phyloP scores from a whole-genome alignment of 2,888 invertebrate genomes.

The Scaptomyza flava region DNA sequence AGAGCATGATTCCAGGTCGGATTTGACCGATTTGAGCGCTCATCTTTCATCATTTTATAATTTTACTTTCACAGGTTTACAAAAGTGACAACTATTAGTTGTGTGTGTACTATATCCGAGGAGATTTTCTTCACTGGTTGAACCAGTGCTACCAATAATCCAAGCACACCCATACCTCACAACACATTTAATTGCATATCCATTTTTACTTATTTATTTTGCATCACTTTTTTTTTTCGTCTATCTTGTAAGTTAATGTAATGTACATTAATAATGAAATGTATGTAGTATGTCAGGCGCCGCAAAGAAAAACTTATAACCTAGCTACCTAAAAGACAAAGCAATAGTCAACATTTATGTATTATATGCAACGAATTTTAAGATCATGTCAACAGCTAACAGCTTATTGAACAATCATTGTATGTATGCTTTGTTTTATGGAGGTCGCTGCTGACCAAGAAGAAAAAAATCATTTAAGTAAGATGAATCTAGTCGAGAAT shows the following conservation, averaged over 20 bases:
- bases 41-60: conserved; percentile 2
- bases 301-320: conserved; percentile 13
- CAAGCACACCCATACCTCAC: background rate
- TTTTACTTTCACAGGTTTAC: background rate
- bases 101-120: background rate
- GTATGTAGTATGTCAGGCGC: conserved; percentile 20
- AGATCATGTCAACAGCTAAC: conserved; percentile 1
- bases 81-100: background rate
- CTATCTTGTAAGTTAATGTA: conserved; percentile 8
- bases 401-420: background rate
- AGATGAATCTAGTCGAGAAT: no score
- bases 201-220: conserved; percentile 19
- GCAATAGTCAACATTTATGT: conserved; percentile 11
- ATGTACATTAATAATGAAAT: conserved; percentile 24
- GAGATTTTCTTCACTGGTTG: background rate
- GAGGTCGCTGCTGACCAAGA: conserved; percentile 50
- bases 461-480: background rate
- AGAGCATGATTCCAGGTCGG: conserved; percentile 20
- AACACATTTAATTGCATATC: background rate
- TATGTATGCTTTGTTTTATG: conserved; percentile 14
- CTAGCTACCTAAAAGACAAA: conserved; percentile 7
- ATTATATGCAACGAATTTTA: conserved; percentile 5
- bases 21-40: conserved; percentile 17
- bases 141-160: background rate
- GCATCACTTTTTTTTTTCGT: background rate